Base-by-base conservation (phyloP, 2,888 invertebrate genomes). In the Dasysyrphus albostriatus region DNA sequence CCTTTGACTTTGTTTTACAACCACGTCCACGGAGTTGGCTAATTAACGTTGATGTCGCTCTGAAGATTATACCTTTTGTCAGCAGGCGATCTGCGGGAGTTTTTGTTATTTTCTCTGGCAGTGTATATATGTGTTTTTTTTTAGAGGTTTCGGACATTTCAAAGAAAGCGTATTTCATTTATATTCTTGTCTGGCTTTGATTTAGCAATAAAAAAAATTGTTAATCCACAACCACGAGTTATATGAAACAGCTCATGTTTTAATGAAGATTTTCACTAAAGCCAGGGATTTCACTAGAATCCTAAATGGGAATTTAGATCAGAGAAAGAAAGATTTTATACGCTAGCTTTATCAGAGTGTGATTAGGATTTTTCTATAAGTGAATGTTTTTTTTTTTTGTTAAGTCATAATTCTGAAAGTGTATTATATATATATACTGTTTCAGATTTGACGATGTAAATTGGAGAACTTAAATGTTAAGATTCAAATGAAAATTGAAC, bases 1-100 rank as follows among this genome's bases (percentile, higher is more conserved):
- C 78, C 75, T 83, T 87, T 83, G 87, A 76, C 74, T 61, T 75
- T 87, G 74, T 75, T 78, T 75, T 58, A 29, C 51, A 61, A 74
- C 78, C 59, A 75, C 16, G 56, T 24, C 24, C 59, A 75, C 16
- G 56, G 47, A 79, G 75, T 61, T 58, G 49, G 54, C 87, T 87
- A 87, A 87, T 87, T 87, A 87, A 79, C 58, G 65, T 74, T 77
- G 63, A 75, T 65, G 65, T 16, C 61, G 32, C 63, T 67, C n/a
- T 29, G 39, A 39, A 29, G 69, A 54, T 39, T 54, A 69, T 54
- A 51, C 39, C 54, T 69, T 67, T 69, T 69, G 69, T 69, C 69
- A 54, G 69, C 24, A 29, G 69, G 69, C 69, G 69, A 69, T 69
- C 54, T 49, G 67, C 65, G 47, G 10, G 65, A 19, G 19, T 39